phyloP scores from a whole-genome alignment of 2,113 vertebrate genomes.

The Tricholaema leucomelas region DNA sequence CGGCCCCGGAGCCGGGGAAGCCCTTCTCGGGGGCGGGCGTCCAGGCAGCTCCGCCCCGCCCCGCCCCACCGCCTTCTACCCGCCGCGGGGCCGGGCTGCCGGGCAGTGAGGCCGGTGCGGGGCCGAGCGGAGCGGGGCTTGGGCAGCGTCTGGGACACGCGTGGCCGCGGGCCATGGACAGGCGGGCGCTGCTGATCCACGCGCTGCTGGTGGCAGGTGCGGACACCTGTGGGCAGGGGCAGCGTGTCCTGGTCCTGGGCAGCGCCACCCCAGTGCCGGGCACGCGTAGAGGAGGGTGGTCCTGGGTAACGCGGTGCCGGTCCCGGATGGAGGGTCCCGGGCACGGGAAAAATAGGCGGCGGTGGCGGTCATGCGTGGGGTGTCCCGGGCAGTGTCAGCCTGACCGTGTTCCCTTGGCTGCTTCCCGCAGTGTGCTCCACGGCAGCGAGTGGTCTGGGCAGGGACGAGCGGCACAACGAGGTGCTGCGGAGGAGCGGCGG shows the following conservation, averaged over 20 bases:
- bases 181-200: constrained; percentile 56
- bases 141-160: accelerated
- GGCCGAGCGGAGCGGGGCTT: background rate
- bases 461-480: constrained; percentile 67
- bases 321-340: background rate
- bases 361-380: background rate
- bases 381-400: background rate
- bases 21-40: background rate
- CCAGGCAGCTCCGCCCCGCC: background rate
- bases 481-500: constrained; percentile 43
- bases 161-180: background rate
- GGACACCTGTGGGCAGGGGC: background rate
- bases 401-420: background rate
- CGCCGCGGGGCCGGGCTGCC: background rate
- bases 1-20: background rate
- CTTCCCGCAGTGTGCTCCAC: constrained; percentile 47
- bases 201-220: constrained; percentile 72
- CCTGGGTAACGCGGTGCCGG: background rate
- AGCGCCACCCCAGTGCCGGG: no score
- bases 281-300: no score
- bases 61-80: constrained; percentile 4
- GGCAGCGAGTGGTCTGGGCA: constrained; percentile 59
- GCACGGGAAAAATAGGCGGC: no score
- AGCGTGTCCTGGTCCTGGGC: background rate
- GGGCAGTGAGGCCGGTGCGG: background rate